A percentile compares a stretch with the other conserved stretches of the same genome.
Conservation (phyloP, 2,888 invertebrate species). For the Metellina segmentata region DNA sequence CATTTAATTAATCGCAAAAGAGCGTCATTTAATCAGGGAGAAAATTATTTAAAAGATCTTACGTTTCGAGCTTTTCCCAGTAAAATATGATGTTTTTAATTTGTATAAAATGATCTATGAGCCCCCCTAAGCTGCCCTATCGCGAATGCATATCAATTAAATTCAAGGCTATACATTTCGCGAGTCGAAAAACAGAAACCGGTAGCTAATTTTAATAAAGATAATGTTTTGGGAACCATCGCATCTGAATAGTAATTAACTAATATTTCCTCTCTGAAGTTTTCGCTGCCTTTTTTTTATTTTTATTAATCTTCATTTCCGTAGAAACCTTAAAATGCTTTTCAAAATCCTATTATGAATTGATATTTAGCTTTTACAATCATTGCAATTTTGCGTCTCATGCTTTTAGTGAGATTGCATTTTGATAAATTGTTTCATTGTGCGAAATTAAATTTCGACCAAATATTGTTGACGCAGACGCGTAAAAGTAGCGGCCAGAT, state of each 20-base stretch:
- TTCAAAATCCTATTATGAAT: constrained; percentile 71
- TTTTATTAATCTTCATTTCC: constrained; percentile 26
- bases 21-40: constrained; percentile 26
- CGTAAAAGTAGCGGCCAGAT: constrained; percentile 46
- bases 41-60: constrained; percentile 19
- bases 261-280: constrained; percentile 42
- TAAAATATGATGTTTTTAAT: constrained; percentile 54
- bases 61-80: constrained; percentile 25
- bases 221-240: constrained; percentile 52
- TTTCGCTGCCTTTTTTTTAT: not conserved
- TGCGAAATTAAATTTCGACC: constrained; percentile 64
- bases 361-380: constrained; percentile 70
- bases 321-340: constrained; percentile 55
- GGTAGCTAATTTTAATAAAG: constrained; percentile 69
- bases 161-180: constrained; percentile 17
- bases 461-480: constrained; percentile 71
- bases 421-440: constrained; percentile 74
- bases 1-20: constrained; percentile 46
- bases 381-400: constrained; percentile 56
- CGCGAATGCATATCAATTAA: constrained; percentile 41
- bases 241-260: constrained; percentile 66
- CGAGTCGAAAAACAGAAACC: constrained; percentile 5
- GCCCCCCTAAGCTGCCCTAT: constrained; percentile 16
- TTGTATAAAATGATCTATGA: constrained; percentile 29
- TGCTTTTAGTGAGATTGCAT: constrained; percentile 71